A percentile compares a stretch with the other conserved stretches of the same genome.
phyloP scores from a whole-genome alignment of 2,113 vertebrate genomes.

The Chaetops frenatus region DNA sequence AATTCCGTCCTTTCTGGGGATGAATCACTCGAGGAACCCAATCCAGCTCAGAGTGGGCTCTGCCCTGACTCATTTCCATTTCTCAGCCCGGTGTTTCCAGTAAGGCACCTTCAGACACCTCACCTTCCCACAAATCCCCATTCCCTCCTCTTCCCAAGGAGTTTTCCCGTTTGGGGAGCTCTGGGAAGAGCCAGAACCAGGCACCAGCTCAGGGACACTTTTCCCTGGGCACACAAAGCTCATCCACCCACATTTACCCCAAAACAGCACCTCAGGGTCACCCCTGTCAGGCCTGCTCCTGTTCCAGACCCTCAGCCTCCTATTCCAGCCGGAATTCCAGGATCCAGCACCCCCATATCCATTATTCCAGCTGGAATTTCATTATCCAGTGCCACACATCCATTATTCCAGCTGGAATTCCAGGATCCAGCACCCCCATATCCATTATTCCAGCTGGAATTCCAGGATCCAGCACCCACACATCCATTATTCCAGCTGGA shows the following conservation, averaged over 20 bases:
- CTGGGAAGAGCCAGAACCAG: not conserved
- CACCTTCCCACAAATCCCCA: not conserved
- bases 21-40: not conserved
- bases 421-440: rapidly evolving
- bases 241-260: not conserved
- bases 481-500: not conserved
- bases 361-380: not conserved
- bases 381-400: not conserved
- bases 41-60: not conserved
- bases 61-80: not conserved
- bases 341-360: not conserved
- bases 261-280: too few relatives aligned
- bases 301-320: not conserved
- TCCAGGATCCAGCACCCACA: not conserved
- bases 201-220: rapidly evolving
- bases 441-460: not conserved
- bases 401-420: not conserved
- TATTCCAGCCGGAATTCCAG: not conserved
- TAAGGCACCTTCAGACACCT: not conserved
- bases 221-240: not conserved
- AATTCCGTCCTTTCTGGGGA: not conserved
- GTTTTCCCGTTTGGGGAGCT: not conserved
- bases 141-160: not conserved
- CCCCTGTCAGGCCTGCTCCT: rapidly evolving
- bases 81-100: constrained; percentile 16